phyloP scores from a whole-genome alignment of 2,113 vertebrate species.

The Onychostruthus taczanowskii region DNA sequence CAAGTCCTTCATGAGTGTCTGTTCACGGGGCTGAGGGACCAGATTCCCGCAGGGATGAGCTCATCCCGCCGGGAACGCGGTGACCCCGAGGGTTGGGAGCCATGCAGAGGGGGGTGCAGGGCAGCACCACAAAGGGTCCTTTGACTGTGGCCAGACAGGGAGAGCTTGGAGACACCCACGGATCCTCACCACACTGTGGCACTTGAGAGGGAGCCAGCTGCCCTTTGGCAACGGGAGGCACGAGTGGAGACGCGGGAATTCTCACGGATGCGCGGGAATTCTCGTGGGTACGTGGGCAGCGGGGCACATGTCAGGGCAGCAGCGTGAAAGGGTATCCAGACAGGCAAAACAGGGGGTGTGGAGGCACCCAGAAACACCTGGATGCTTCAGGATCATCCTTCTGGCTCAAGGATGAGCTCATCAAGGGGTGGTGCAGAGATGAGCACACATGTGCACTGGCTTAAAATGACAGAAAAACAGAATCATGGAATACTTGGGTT shows the following conservation, averaged over 20 bases:
- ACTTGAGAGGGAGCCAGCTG: slow-evolving; percentile 37
- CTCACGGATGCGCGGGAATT: fast-evolving
- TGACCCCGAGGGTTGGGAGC: slow-evolving; percentile 9
- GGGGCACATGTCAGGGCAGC: neutral
- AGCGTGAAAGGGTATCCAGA: fast-evolving
- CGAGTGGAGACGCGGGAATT: fast-evolving
- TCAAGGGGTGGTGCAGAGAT: neutral
- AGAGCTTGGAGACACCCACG: slow-evolving; percentile 19
- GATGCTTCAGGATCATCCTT: neutral
- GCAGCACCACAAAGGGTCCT: slow-evolving; percentile 62
- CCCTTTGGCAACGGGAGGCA: neutral
- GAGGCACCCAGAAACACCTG: neutral
- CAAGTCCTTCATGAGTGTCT: neutral
- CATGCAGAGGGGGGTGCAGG: neutral
- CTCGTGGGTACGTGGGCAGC: fast-evolving
- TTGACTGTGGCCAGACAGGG: slow-evolving; percentile 50
- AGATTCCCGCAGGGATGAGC: slow-evolving; percentile 59
- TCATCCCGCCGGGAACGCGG: slow-evolving; percentile 59
- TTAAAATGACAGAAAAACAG: too few species aligned
- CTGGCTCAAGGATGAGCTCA: neutral
- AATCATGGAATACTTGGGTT: neutral
- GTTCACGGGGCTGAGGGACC: neutral
- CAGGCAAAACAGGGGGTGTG: neutral
- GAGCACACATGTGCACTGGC: fast-evolving
- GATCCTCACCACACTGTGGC: neutral